Conservation (phyloP, 2,888 invertebrate genomes). For the Pachliopta kotzebuea region DNA sequence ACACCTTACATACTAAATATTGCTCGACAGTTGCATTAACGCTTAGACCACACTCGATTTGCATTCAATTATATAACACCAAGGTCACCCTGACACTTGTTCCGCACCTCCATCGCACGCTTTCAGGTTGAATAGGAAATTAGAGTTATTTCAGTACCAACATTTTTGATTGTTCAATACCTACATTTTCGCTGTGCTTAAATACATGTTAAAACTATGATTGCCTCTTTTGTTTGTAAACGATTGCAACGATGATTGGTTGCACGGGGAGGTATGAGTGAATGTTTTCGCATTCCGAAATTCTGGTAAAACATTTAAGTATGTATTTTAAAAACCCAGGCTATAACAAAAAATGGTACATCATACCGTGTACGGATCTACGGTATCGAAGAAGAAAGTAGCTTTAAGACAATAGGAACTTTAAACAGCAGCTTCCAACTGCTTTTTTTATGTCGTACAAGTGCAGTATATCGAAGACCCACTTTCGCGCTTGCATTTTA, state of each 20-base stretch:
- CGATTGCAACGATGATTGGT: conserved; percentile 13
- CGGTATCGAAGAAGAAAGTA: background rate
- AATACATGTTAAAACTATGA: conserved; percentile 26
- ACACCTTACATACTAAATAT: background rate
- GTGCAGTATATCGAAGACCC: background rate
- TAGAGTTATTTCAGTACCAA: conserved; percentile 52
- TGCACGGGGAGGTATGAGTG: background rate
- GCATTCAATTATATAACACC: conserved; percentile 62
- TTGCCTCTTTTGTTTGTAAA: conserved; percentile 21
- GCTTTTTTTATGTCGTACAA: background rate
- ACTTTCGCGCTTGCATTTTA: background rate
- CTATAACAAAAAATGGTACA: background rate
- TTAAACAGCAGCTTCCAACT: background rate
- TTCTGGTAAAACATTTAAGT: background rate
- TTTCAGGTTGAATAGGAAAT: conserved; percentile 55
- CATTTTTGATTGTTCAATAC: conserved; percentile 17
- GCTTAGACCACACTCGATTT: conserved; percentile 56
- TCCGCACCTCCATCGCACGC: conserved; percentile 61
- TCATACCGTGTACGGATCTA: background rate
- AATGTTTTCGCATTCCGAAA: conserved; percentile 6
- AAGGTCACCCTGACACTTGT: conserved; percentile 61
- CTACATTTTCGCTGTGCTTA: conserved; percentile 32
- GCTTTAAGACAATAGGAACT: conserved; percentile 1
- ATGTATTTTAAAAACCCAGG: background rate
- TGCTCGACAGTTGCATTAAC: conserved; percentile 37